Percentiles rank a stretch among this genome's conserved stretches.
These are phyloP conservation scores for Trichogramma pretiosum DNA, from an alignment of 1,140 invertebrate genomes.

Conservation along the genomic window DNA sequence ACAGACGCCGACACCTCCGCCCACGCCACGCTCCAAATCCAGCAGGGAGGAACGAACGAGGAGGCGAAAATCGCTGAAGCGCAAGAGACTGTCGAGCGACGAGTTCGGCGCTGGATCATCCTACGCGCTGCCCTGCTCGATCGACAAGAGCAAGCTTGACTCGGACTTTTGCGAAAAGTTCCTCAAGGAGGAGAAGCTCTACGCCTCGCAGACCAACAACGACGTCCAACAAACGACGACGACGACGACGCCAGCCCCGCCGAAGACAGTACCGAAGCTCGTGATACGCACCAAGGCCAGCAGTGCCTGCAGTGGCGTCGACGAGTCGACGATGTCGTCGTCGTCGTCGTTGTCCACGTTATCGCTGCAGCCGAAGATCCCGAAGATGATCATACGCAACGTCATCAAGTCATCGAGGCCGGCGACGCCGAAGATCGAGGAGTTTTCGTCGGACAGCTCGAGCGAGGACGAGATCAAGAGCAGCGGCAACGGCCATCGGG, in stretches of 20 bases:
- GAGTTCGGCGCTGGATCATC: neutral
- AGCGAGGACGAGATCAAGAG: slow-evolving; percentile 13
- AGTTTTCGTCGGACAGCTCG: slow-evolving; percentile 23
- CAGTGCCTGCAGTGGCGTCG: slow-evolving; percentile 1
- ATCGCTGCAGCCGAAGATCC: slow-evolving; percentile 33
- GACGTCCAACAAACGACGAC: too few relatives aligned
- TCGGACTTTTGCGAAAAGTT: slow-evolving; percentile 11
- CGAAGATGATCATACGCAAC: slow-evolving; percentile 44
- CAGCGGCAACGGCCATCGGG: too few relatives aligned
- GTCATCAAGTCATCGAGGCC: slow-evolving; percentile 36
- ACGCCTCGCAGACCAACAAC: neutral
- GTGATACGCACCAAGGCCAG: slow-evolving; percentile 26
- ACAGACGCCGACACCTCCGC: too few relatives aligned
- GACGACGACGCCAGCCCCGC: too few relatives aligned
- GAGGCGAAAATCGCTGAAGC: too few relatives aligned
- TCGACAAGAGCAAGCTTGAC: slow-evolving; percentile 13
- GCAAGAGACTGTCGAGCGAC: too few relatives aligned
- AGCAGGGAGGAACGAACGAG: too few relatives aligned
- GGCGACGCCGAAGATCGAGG: slow-evolving; percentile 34
- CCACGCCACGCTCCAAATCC: too few relatives aligned
- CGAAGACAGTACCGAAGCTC: slow-evolving; percentile 32
- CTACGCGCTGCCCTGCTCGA: slow-evolving; percentile 9
- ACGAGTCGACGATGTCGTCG: slow-evolving; percentile 1
- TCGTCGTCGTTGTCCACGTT: slow-evolving; percentile 35
- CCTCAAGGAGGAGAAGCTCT: slow-evolving; percentile 16